These are phyloP conservation scores for Micromesistius poutassou DNA, from an alignment of 2,797 vertebrate genomes.

Conservation along the genomic window DNA sequence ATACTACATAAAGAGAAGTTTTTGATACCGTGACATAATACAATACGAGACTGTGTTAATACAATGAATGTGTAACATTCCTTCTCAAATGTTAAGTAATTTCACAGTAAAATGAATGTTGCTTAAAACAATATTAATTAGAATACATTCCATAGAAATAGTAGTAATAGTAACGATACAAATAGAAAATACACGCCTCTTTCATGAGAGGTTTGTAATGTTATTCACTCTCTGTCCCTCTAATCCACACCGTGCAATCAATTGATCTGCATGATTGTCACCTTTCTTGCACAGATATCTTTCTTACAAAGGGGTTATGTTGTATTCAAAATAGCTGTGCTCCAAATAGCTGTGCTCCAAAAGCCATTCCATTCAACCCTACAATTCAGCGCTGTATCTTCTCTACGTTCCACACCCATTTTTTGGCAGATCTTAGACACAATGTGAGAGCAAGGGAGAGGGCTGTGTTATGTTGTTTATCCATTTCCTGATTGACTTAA, in stretches of 20 bases:
- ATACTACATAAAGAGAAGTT: slow-evolving; percentile 41
- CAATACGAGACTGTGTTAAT: slow-evolving; percentile 69
- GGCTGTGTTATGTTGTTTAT: background rate
- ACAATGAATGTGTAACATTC: slow-evolving; percentile 69
- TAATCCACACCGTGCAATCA: slow-evolving; percentile 12
- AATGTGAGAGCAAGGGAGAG: background rate
- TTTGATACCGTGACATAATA: slow-evolving; percentile 59
- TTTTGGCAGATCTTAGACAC: background rate
- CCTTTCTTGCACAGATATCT: background rate
- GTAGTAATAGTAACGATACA: slow-evolving; percentile 70
- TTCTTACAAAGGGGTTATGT: background rate
- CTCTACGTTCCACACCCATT: background rate
- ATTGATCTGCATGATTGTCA: slow-evolving; percentile 8
- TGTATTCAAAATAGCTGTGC: background rate
- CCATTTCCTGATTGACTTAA: background rate
- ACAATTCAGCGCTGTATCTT: background rate
- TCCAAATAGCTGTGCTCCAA: background rate
- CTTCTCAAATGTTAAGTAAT: slow-evolving; percentile 70
- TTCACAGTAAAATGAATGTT: slow-evolving; percentile 62
- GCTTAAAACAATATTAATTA: slow-evolving; percentile 69
- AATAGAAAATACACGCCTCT: slow-evolving; percentile 52
- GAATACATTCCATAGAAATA: slow-evolving; percentile 71
- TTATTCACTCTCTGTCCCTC: slow-evolving; percentile 26
- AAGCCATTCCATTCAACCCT: background rate
- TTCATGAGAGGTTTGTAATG: slow-evolving; percentile 29